Conservation (phyloP, 1,140 invertebrate species). For the Bombus affinis region DNA sequence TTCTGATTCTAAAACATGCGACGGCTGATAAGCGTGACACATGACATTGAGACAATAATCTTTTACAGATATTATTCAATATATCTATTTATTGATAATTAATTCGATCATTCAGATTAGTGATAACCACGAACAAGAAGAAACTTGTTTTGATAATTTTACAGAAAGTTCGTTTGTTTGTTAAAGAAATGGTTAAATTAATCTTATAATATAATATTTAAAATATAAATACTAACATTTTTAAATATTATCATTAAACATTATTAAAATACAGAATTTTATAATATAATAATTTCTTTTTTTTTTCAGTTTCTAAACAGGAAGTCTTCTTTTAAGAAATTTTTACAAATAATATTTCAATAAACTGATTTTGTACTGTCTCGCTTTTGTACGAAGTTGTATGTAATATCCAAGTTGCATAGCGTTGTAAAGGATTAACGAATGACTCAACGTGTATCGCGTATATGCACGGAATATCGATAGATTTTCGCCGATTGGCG, state of each 20-base stretch:
- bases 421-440: not conserved
- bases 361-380: too few relatives aligned
- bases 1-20: not conserved
- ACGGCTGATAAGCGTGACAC: not conserved
- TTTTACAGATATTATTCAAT: not conserved
- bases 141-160: not conserved
- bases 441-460: not conserved
- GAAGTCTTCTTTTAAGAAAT: too few relatives aligned
- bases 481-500: slow-evolving; percentile 19
- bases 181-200: too few relatives aligned
- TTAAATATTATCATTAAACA: too few relatives aligned
- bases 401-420: not conserved
- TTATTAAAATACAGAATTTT: too few relatives aligned
- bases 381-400: too few relatives aligned
- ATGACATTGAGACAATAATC: not conserved
- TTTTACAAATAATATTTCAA: too few relatives aligned
- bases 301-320: too few relatives aligned
- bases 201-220: too few relatives aligned
- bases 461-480: slow-evolving; percentile 30
- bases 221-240: too few relatives aligned
- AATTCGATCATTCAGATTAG: not conserved
- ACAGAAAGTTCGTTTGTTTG: too few relatives aligned
- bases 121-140: not conserved
- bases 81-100: not conserved
- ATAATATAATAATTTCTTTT: too few relatives aligned